A percentile compares a stretch with the other conserved stretches of the same genome.
Evolutionary conservation across 2,113 vertebrate genomes (phyloP).

Genomic region (Connochaetes taurinus): DNA sequence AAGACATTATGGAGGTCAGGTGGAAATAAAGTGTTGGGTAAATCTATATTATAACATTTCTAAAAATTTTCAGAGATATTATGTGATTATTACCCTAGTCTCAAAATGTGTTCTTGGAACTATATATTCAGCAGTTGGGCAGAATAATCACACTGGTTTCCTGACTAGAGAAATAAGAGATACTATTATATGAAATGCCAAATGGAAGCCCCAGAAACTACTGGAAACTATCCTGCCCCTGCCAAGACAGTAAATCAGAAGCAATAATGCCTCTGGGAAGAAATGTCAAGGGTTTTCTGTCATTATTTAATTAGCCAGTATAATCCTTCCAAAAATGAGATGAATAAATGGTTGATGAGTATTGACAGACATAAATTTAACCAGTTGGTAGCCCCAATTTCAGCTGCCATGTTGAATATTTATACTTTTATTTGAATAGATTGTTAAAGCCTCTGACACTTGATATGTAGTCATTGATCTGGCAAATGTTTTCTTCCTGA

Average conservation of each 20-base stretch:
- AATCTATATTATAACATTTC: background rate
- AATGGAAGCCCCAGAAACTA: slow-evolving; percentile 31
- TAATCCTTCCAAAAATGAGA: slow-evolving; percentile 31
- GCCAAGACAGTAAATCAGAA: slow-evolving; percentile 46
- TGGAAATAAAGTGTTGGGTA: background rate
- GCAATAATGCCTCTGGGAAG: background rate
- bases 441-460: background rate
- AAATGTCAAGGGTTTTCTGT: slow-evolving; percentile 12
- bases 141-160: background rate
- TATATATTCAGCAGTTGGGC: background rate
- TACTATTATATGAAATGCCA: slow-evolving; percentile 9
- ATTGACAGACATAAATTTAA: slow-evolving; percentile 30
- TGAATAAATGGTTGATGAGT: background rate
- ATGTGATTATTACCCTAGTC: background rate
- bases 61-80: background rate
- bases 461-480: background rate
- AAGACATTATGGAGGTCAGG: background rate
- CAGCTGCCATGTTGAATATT: slow-evolving; percentile 14
- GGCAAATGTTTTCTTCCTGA: background rate
- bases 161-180: slow-evolving; percentile 22
- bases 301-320: slow-evolving; percentile 37
- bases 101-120: background rate
- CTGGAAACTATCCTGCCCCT: background rate
- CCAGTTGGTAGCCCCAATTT: background rate
- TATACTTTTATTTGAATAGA: slow-evolving; percentile 28